These are phyloP conservation scores for Cetoscarus ocellatus DNA, from an alignment of 2,797 vertebrate genomes.

Conservation along the genomic window DNA sequence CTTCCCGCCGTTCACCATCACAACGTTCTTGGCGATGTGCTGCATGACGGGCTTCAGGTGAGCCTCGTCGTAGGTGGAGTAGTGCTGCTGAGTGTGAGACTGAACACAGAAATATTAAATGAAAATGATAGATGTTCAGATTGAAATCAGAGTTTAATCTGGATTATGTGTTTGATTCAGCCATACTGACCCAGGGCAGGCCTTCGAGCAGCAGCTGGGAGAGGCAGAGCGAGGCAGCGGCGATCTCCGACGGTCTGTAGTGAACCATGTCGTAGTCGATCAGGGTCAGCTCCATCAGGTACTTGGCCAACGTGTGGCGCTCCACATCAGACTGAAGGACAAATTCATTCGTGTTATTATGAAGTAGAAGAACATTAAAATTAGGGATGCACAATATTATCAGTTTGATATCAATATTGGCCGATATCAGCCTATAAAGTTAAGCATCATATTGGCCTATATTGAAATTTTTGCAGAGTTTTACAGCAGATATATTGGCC, in stretches of 20 bases:
- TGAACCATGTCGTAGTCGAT: constrained; percentile 95
- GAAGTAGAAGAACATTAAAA: neutral
- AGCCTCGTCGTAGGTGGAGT: constrained; percentile 76
- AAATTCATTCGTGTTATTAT: neutral
- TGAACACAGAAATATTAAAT: constrained; percentile 35
- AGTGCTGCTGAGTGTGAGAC: constrained; percentile 80
- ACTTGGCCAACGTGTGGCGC: constrained; percentile 93
- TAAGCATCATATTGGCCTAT: too few species aligned
- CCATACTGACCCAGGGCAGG: constrained; percentile 88
- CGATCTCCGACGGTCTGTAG: constrained; percentile 90
- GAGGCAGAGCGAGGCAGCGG: constrained; percentile 90
- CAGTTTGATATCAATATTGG: too few species aligned
- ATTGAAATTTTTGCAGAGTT: too few species aligned
- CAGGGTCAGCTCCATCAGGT: constrained; percentile 94
- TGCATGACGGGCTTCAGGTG: constrained; percentile 81
- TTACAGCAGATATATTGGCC: too few species aligned
- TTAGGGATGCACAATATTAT: neutral
- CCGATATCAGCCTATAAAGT: too few species aligned
- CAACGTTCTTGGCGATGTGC: constrained; percentile 84
- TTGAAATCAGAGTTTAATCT: too few species aligned
- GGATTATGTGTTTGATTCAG: too few species aligned
- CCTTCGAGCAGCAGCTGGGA: constrained; percentile 88
- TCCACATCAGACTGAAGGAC: constrained; percentile 86
- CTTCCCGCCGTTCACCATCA: constrained; percentile 76
- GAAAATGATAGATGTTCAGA: too few species aligned